Percentiles rank a stretch among this genome's conserved stretches.
Conservation (phyloP, 1,140 invertebrate genomes). For the Liolophura sinensis region DNA sequence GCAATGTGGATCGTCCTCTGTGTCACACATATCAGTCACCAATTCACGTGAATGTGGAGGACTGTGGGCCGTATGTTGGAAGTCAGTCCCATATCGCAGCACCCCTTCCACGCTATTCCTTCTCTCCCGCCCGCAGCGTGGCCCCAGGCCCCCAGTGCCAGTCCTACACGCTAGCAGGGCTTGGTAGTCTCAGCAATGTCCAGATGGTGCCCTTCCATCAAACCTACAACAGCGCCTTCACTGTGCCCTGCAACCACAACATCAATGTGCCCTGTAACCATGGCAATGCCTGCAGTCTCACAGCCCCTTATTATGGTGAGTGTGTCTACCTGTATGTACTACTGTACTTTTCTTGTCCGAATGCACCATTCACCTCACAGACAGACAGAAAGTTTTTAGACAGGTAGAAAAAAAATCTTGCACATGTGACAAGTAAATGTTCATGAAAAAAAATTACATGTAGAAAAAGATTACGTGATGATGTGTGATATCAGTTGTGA, state of each 20-base stretch:
- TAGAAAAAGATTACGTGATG: too few relatives aligned
- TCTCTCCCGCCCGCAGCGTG: not conserved
- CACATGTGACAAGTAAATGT: too few relatives aligned
- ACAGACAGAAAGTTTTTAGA: too few relatives aligned
- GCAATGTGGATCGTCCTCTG: too few relatives aligned
- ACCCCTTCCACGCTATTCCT: conserved; percentile 5
- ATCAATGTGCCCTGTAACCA: not conserved
- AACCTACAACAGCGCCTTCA: conserved; percentile 28
- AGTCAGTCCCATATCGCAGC: not conserved
- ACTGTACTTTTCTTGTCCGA: too few relatives aligned
- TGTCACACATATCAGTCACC: conserved; percentile 5
- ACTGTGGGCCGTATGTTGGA: conserved; percentile 15
- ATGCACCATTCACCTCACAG: too few relatives aligned
- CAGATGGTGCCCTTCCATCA: conserved; percentile 13
- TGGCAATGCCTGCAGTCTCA: too few relatives aligned
- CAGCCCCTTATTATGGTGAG: conserved; percentile 22
- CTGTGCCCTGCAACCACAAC: conserved; percentile 26
- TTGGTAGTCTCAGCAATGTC: conserved; percentile 29
- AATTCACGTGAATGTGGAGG: conserved; percentile 12
- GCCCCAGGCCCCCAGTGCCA: conserved; percentile 23
- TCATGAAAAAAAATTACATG: too few relatives aligned
- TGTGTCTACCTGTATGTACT: conserved; percentile 6
- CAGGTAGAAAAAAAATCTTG: too few relatives aligned
- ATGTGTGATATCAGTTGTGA: too few relatives aligned
- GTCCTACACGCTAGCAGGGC: conserved; percentile 30